Evolutionary conservation across 2,113 vertebrate genomes (phyloP).

Genomic region (Rhinogobius similis): DNA sequence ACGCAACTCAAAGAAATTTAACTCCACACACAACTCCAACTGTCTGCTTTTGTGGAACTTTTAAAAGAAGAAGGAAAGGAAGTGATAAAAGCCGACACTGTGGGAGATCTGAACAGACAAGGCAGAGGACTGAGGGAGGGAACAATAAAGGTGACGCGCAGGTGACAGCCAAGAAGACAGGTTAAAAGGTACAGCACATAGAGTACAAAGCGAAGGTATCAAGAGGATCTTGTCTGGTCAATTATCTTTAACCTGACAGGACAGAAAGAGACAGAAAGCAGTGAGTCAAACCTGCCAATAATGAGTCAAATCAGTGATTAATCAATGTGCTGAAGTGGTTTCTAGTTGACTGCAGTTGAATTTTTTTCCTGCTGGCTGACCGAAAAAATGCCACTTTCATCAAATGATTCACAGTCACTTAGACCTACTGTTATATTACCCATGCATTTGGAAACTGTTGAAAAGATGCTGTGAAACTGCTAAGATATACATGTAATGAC

Average conservation of each 20-base stretch:
- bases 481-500: no score
- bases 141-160: conserved; percentile 8
- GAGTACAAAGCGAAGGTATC: background rate
- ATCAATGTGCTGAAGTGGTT: background rate
- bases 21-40: background rate
- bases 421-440: background rate
- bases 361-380: background rate
- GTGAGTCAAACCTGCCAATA: background rate
- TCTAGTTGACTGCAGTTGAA: background rate
- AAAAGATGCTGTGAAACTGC: background rate
- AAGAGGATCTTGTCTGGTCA: background rate
- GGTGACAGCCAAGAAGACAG: conserved; percentile 1
- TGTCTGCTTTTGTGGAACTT: conserved; percentile 2
- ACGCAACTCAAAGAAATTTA: conserved; percentile 13
- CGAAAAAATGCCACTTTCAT: background rate
- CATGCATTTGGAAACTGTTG: background rate
- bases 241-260: background rate
- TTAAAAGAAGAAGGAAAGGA: background rate
- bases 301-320: background rate
- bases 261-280: background rate
- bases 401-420: background rate
- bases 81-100: background rate
- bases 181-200: background rate
- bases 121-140: conserved; percentile 4
- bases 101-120: conserved; percentile 10